Percentiles rank a stretch among this genome's conserved stretches.
phyloP scores from a whole-genome alignment of 2,797 vertebrate genomes.

The Phrynocephalus forsythii region DNA sequence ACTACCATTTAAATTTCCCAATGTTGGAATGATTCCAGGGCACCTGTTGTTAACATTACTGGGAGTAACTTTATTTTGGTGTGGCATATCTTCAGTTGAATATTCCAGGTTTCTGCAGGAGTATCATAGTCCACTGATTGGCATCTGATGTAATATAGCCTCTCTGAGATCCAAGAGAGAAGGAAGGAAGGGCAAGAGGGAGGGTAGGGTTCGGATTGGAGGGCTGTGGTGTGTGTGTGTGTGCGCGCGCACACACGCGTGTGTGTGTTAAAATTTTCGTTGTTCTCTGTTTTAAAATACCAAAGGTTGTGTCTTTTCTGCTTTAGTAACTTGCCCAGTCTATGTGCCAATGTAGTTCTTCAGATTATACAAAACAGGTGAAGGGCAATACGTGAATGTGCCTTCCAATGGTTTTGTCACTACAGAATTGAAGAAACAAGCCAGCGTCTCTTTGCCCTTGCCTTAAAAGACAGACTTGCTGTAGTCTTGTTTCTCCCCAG shows the following conservation, averaged over 20 bases:
- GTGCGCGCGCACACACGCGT: fast-evolving
- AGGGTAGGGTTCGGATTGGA: too few relatives aligned
- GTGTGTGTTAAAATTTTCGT: not conserved
- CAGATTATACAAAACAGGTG: not conserved
- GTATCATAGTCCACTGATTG: not conserved
- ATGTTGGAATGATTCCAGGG: not conserved
- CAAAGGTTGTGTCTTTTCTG: not conserved
- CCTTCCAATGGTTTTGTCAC: not conserved
- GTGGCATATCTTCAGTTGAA: too few relatives aligned
- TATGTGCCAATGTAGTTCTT: not conserved
- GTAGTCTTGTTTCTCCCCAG: not conserved
- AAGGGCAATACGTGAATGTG: not conserved
- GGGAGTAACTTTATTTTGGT: not conserved
- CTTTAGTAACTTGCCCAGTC: not conserved
- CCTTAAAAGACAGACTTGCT: not conserved
- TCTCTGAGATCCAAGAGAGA: not conserved
- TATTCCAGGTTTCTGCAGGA: not conserved
- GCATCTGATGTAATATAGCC: not conserved
- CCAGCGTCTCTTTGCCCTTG: not conserved
- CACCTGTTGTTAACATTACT: not conserved
- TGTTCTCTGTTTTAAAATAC: not conserved
- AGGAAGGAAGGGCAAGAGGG: too few relatives aligned
- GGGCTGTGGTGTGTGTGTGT: too few relatives aligned
- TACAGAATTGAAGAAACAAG: fast-evolving
- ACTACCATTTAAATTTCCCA: not conserved